A percentile compares a stretch with the other conserved stretches of the same genome.
These are phyloP conservation scores for Circaetus cinerascens DNA, from an alignment of 2,113 vertebrate species.

Conservation along the genomic window DNA sequence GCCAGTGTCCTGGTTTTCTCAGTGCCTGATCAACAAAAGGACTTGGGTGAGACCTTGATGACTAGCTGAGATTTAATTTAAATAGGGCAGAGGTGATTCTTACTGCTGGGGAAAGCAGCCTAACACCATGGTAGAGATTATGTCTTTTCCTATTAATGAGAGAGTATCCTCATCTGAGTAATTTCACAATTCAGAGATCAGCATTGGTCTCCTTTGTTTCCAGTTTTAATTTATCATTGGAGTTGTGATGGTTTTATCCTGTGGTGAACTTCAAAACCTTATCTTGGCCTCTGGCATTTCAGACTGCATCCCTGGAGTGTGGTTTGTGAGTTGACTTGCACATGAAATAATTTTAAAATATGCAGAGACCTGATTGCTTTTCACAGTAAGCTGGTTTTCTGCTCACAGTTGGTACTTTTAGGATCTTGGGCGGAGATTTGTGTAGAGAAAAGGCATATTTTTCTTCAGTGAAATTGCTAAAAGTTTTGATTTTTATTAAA, in stretches of 20 bases:
- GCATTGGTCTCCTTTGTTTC: not conserved
- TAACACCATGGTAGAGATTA: not conserved
- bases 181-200: not conserved
- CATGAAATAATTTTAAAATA: not conserved
- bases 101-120: conserved; percentile 16
- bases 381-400: not conserved
- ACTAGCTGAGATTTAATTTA: conserved; percentile 20
- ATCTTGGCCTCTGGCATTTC: not conserved
- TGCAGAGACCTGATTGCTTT: not conserved
- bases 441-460: not conserved
- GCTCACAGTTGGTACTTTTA: not conserved
- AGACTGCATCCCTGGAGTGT: not conserved
- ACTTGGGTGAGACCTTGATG: not conserved
- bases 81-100: not conserved
- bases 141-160: not conserved
- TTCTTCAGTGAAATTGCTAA: not conserved
- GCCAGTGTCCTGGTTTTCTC: conserved; percentile 17
- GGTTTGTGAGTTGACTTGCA: not conserved
- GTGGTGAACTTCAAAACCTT: not conserved
- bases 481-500: not conserved
- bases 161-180: not conserved
- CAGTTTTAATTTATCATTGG: not conserved
- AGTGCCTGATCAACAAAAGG: not conserved
- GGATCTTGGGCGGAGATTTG: not conserved
- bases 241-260: not conserved